Conservation (phyloP, 1,140 invertebrate species). For the Bombus sibiricus region DNA sequence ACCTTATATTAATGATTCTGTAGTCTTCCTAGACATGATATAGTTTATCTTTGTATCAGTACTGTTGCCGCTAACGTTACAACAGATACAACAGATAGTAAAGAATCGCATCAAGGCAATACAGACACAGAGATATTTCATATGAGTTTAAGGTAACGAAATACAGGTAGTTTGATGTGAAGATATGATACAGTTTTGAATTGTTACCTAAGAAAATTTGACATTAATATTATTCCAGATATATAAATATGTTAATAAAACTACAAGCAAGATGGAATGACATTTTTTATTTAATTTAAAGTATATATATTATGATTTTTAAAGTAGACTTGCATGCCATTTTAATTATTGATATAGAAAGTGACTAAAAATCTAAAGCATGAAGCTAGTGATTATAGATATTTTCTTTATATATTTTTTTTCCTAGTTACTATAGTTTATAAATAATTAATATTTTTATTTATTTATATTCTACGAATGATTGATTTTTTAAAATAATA, state of each 20-base stretch:
- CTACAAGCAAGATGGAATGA: not conserved
- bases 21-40: conserved; percentile 37
- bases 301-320: not conserved
- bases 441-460: not conserved
- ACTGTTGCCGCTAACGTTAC: conserved; percentile 70
- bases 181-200: conserved; percentile 22
- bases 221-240: conserved; percentile 18
- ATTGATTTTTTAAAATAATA: not conserved
- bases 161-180: conserved; percentile 72
- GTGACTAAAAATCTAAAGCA: conserved; percentile 19
- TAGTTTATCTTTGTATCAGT: conserved; percentile 74
- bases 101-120: conserved; percentile 79
- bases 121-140: conserved; percentile 82
- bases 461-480: not conserved
- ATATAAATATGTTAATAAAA: not conserved
- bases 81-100: conserved; percentile 70
- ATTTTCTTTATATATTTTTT: conserved; percentile 5
- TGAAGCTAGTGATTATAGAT: not conserved
- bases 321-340: conserved; percentile 15
- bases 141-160: conserved; percentile 82
- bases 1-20: not conserved
- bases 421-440: not conserved
- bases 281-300: not conserved
- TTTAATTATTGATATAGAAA: not conserved
- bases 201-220: not conserved